phyloP scores from a whole-genome alignment of 2,113 vertebrate genomes.

The Sinosuthora webbiana region DNA sequence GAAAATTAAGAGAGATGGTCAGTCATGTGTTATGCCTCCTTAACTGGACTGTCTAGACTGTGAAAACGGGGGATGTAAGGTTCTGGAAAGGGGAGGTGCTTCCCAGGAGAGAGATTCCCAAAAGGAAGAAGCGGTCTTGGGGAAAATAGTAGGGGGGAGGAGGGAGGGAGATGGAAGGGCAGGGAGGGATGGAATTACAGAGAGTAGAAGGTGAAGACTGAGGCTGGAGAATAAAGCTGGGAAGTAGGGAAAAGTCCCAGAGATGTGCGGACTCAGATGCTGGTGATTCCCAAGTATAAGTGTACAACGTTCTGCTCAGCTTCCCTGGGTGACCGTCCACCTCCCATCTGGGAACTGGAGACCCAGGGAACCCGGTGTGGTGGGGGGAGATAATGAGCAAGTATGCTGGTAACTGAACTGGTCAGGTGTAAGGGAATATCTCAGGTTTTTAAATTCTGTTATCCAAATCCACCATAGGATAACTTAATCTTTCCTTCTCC shows the following conservation, averaged over 20 bases:
- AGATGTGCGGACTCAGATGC: accelerated
- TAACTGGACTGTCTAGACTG: neutral
- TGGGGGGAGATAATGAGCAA: accelerated
- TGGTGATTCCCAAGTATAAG: neutral
- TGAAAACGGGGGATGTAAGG: neutral
- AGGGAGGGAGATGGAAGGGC: neutral
- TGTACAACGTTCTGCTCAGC: neutral
- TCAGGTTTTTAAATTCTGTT: neutral
- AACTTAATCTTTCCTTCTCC: neutral
- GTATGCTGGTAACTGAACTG: neutral
- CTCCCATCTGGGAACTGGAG: accelerated
- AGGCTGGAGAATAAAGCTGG: neutral
- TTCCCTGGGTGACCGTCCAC: neutral
- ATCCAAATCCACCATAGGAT: neutral
- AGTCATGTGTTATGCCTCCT: neutral
- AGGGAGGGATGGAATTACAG: no score
- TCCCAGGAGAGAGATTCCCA: neutral
- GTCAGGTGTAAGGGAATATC: neutral
- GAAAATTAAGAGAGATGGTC: neutral
- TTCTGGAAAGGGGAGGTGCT: neutral
- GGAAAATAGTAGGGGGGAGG: accelerated
- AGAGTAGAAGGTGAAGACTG: neutral
- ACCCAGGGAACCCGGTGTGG: accelerated
- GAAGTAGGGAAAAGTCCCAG: neutral
- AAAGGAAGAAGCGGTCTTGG: neutral